Evolutionary conservation across 2,113 vertebrate species (phyloP).

Genomic region (Menura novaehollandiae): DNA sequence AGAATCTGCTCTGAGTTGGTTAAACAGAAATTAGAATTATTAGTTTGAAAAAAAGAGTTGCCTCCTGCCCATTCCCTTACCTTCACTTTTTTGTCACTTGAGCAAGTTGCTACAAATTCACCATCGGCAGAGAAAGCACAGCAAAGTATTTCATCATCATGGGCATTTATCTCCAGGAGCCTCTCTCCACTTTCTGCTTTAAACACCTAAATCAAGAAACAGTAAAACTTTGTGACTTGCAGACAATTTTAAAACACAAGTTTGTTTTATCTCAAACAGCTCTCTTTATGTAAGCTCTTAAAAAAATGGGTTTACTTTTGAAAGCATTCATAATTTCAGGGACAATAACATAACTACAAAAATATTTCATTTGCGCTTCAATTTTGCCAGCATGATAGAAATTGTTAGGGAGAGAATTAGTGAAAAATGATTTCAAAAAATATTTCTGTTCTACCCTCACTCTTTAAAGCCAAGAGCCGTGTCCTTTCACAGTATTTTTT

Average conservation of each 20-base stretch:
- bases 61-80: slow-evolving; percentile 54
- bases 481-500: neutral
- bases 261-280: neutral
- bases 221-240: neutral
- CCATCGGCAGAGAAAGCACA: slow-evolving; percentile 90
- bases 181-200: slow-evolving; percentile 90
- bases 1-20: neutral
- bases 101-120: slow-evolving; percentile 88
- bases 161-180: slow-evolving; percentile 82
- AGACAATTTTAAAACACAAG: neutral
- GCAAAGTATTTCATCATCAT: slow-evolving; percentile 92
- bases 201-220: slow-evolving; percentile 80
- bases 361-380: neutral
- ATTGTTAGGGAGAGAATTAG: neutral
- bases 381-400: neutral
- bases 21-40: neutral
- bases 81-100: slow-evolving; percentile 90
- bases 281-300: neutral
- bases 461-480: neutral
- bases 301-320: neutral
- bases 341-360: neutral
- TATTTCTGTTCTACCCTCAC: neutral
- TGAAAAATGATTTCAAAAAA: neutral
- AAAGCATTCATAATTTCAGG: neutral
- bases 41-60: neutral